Evolutionary conservation across 2,797 vertebrate genomes (phyloP).

Genomic region (Poeciliopsis presidionis): DNA sequence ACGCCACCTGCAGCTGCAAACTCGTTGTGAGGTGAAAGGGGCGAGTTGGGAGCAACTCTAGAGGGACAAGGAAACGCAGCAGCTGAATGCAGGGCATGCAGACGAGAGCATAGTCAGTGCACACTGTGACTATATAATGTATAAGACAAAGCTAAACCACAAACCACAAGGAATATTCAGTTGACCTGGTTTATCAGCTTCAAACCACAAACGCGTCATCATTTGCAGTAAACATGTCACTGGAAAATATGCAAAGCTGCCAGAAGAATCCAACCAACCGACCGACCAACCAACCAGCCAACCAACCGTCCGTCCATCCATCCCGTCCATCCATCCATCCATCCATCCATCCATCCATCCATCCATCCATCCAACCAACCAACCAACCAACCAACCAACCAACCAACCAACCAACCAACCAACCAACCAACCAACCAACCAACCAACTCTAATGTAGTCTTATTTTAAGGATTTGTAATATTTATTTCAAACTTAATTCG

Average conservation of each 20-base stretch:
- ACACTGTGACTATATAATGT: constrained; percentile 63
- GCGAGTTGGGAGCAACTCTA: constrained; percentile 48
- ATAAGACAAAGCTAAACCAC: constrained; percentile 64
- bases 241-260: constrained; percentile 11
- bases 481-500: not conserved
- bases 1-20: constrained; percentile 86
- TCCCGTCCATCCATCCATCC: no score
- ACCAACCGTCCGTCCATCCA: not conserved
- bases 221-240: constrained; percentile 65
- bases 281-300: not conserved
- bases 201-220: constrained; percentile 60
- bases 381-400: no score
- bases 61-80: constrained; percentile 48
- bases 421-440: no score
- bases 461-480: not conserved
- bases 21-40: constrained; percentile 62
- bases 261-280: not conserved
- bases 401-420: no score
- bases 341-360: no score
- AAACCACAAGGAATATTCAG: constrained; percentile 71
- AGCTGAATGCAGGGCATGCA: constrained; percentile 54
- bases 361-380: no score
- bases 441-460: not conserved
- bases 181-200: constrained; percentile 79
- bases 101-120: constrained; percentile 31